Evolutionary conservation across 2,797 vertebrate genomes (phyloP), one percentile per base, ranked within the genome.

Genomic region (Centropyge bicolor): DNA sequence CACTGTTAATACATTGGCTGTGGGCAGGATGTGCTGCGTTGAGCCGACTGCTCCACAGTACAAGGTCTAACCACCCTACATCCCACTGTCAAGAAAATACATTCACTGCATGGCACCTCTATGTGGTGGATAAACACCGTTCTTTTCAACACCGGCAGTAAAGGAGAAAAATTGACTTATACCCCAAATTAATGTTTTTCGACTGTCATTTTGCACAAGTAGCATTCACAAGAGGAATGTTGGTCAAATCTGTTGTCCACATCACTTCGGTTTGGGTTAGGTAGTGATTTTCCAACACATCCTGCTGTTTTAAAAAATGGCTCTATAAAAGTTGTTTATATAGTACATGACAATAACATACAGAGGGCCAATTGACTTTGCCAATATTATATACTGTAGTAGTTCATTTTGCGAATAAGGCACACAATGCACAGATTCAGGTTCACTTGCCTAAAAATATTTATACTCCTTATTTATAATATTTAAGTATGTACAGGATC

Each of bases 361-460:
- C 94, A 95, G 90, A 95, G 92, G 95, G 96, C 96, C 93, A 92
- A 88, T 88, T 87, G 83, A 96, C 95, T 90, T 89, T 92, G 94
- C 95, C 95, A 86, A 90, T 95, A 93, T 82, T 84, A 85, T 95
- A 95, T 94, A 91, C 70, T 89, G 88, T 90, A 92, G 93, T 78
- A 91, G 94, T 94, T 94, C 91, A 94, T 95, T 95, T 94, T 91
- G 93, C 97, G 96, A 97, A 96, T 99, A 99, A 99, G 98, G 97
- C 98, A 99, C 98, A 97, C 97, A 96, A 98, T 98, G 97, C 97
- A 99, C 97, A 98, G 96, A 98, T 98, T 96, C 96, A 95, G 97
- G 96, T 98, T 97, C 97, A 97, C 96, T 95, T 94, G 96, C 96
- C 94, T 93, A 95, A 94, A 95, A 94, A 96, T 95, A 95, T 94